These are phyloP conservation scores for Invenusta paracnida DNA, from an alignment of 2,888 invertebrate species.

Conservation along the genomic window DNA sequence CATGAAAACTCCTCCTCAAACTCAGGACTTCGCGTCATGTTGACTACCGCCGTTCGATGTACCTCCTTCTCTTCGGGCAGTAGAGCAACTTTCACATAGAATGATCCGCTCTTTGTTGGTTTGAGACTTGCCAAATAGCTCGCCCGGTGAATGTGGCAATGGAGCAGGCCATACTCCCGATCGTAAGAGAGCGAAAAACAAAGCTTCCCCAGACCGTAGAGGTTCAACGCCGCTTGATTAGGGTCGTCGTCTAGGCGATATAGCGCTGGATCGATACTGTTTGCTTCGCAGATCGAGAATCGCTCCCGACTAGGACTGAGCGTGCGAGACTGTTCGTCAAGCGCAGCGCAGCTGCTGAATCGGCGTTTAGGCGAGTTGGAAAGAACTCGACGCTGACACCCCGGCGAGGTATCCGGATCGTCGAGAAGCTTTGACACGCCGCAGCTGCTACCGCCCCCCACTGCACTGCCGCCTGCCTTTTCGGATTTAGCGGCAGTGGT, in stretches of 20 bases:
- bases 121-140: not conserved
- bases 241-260: not conserved
- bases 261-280: not conserved
- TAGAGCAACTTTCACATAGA: not conserved
- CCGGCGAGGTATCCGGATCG: not conserved
- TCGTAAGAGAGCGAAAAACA: not conserved
- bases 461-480: too few species aligned
- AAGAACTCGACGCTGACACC: not conserved
- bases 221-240: not conserved
- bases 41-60: not conserved
- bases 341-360: not conserved
- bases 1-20: conserved; percentile 15
- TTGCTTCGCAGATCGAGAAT: not conserved
- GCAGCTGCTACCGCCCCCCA: too few species aligned
- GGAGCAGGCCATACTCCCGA: not conserved
- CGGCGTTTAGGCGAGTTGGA: not conserved
- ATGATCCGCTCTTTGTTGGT: not conserved
- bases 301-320: not conserved
- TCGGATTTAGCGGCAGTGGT: not conserved
- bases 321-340: not conserved
- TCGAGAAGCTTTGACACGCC: not conserved
- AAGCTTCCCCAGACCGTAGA: not conserved
- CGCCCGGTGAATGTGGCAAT: not conserved
- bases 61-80: not conserved
- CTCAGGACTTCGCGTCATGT: not conserved